Evolutionary conservation across 2,797 vertebrate genomes (phyloP), one percentile per base, ranked within the genome.

Genomic region (Coilia nasus): DNA sequence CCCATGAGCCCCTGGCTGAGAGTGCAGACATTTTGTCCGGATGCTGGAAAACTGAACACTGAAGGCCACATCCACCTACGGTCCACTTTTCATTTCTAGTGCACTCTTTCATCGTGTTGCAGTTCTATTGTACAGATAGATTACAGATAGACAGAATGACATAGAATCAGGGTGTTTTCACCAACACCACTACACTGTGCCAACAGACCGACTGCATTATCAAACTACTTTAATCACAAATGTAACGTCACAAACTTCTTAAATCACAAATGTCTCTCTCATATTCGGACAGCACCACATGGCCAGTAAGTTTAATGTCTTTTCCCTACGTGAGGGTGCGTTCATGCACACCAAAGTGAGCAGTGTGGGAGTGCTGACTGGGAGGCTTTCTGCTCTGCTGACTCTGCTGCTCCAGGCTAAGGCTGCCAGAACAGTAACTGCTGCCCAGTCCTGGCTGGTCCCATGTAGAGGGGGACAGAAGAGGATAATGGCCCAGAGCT

Each of bases 1-100:
- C 54, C 81, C 81, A 28, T 86, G 82, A 90, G 83, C 44, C 46
- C 14, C 54, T 44, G 71, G 28, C 78, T 78, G 4, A 60, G 7
- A 46, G 62, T 41, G 7, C 50, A 83, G 67, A 75, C 67, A 75
- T 75, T 75, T 75, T 75, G 67, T 41, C 67, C 14, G 28, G 67
- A 75, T 75, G 28, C 67, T 41, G 62, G 5, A 31, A 75, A 71
- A 75, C 15, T 35, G 3, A 75, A 35, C 67, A 75, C 67, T 75
- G 28, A 75, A 75, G 60, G 60, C n/a, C n/a, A 64, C 10, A 41
- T 31, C 28, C 67, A 75, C 28, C 14, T 35, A 75, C 19, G 31
- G 67, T 41, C 31, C 28, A 17, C 28, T 71, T 71, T 31, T 71
- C 64, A 31, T 71, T 31, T 25, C 12, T 12, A 64, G 25, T 28